These are phyloP conservation scores for Tholera decimalis DNA, from an alignment of 2,888 invertebrate species.

Conservation along the genomic window DNA sequence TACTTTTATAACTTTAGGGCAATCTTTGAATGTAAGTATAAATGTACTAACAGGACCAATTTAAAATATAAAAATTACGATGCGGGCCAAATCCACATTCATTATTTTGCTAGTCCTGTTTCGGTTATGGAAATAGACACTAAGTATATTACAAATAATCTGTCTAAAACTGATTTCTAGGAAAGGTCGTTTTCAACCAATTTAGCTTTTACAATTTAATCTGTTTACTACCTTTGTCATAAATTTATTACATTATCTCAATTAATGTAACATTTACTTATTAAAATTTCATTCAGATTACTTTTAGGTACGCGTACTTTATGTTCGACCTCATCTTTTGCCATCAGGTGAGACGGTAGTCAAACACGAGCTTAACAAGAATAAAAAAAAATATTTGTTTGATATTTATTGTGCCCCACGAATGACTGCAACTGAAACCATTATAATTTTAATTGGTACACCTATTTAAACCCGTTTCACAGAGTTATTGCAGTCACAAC, in stretches of 20 bases:
- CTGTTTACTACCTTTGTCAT: neutral
- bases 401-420: too few relatives aligned
- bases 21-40: neutral
- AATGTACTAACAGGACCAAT: neutral
- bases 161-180: neutral
- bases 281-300: too few relatives aligned
- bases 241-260: neutral
- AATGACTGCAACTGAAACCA: too few relatives aligned
- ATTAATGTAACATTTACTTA: neutral
- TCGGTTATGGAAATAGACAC: neutral
- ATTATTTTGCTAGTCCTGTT: neutral
- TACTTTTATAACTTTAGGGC: neutral
- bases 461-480: neutral
- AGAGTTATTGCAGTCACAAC: slow-evolving; percentile 12
- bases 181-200: slow-evolving; percentile 1
- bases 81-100: neutral
- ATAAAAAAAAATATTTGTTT: too few relatives aligned
- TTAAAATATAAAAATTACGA: neutral
- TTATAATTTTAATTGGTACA: too few relatives aligned
- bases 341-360: too few relatives aligned
- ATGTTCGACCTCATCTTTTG: too few relatives aligned
- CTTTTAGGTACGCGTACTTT: too few relatives aligned
- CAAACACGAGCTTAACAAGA: too few relatives aligned
- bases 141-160: neutral
- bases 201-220: neutral